Conservation (phyloP, 2,113 vertebrate species). For the Gobio gobio region DNA sequence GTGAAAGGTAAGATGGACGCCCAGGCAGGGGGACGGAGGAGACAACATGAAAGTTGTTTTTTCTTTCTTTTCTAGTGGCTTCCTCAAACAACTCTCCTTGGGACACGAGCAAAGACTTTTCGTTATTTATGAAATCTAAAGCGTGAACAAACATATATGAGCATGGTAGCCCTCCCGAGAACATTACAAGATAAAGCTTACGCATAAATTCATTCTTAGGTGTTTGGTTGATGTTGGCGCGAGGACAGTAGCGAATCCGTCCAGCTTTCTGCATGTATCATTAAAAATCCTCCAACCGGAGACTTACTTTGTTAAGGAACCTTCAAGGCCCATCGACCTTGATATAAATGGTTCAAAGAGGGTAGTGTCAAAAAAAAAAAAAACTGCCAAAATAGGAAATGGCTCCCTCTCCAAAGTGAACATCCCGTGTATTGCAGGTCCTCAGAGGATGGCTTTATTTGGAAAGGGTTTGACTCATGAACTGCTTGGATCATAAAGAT, state of each 20-base stretch:
- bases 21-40: slow-evolving; percentile 45
- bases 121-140: neutral
- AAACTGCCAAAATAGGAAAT: slow-evolving; percentile 49
- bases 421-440: slow-evolving; percentile 44
- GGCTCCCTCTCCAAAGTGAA: slow-evolving; percentile 50
- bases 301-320: slow-evolving; percentile 41
- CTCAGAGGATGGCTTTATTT: slow-evolving; percentile 43
- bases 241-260: neutral
- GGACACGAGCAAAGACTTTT: slow-evolving; percentile 7
- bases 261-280: slow-evolving; percentile 43
- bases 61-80: slow-evolving; percentile 34
- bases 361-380: slow-evolving; percentile 50
- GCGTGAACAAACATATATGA: slow-evolving; percentile 6
- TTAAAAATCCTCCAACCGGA: slow-evolving; percentile 36
- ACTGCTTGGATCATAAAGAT: slow-evolving; percentile 52
- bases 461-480: slow-evolving; percentile 47
- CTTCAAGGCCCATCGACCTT: slow-evolving; percentile 53
- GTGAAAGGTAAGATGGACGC: slow-evolving; percentile 60
- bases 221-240: slow-evolving; percentile 35
- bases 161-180: neutral
- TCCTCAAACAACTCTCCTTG: neutral
- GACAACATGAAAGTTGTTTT: slow-evolving; percentile 48
- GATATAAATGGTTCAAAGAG: slow-evolving; percentile 49
- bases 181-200: neutral
- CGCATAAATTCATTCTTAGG: neutral